Base-by-base conservation (phyloP, 2,797 vertebrate species). In the Aeoliscus strigatus region DNA sequence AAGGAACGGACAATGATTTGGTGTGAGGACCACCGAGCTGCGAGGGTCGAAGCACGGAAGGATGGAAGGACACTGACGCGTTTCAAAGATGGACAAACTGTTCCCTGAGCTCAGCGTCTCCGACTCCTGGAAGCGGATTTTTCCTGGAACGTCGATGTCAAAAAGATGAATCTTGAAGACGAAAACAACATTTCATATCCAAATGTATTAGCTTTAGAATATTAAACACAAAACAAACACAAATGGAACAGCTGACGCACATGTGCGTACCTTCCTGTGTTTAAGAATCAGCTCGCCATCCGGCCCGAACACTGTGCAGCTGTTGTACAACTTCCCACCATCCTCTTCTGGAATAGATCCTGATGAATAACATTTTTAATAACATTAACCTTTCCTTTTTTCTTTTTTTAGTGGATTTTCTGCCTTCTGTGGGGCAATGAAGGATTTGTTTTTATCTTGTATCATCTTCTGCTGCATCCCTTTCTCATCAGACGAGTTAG, bases 331-430 rank as follows among this genome's bases (percentile, higher is more conserved):
- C 63, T 92, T 96, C 39, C 91, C 94, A 17, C 57, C 78, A 35
- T 97, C 94, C 44, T 93, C 87, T 59, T 99, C 95, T 13, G 95
- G 94, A 77, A 99, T 93, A 29, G 96, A 99, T 32, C 96, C 96
- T 99, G 78, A 15, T 27, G 36, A 27, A 3, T 17, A 14, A 27
- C 37, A 36, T 1, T 8, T 8, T 23, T 23, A 23, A n/a, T n/a
- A n/a, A n/a, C n/a, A n/a, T n/a, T n/a, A n/a, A n/a, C n/a, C n/a
- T n/a, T n/a, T n/a, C n/a, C n/a, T n/a, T n/a, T n/a, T n/a, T n/a
- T n/a, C n/a, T n/a, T n/a, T n/a, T n/a, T n/a, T n/a, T n/a, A n/a
- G n/a, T n/a, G n/a, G n/a, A n/a, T n/a, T n/a, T n/a, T n/a, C n/a
- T n/a, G n/a, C n/a, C n/a, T n/a, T n/a, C n/a, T n/a, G n/a, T n/a